Conservation (phyloP, 2,797 vertebrate genomes). For the Pangasius sanitwongsei region DNA sequence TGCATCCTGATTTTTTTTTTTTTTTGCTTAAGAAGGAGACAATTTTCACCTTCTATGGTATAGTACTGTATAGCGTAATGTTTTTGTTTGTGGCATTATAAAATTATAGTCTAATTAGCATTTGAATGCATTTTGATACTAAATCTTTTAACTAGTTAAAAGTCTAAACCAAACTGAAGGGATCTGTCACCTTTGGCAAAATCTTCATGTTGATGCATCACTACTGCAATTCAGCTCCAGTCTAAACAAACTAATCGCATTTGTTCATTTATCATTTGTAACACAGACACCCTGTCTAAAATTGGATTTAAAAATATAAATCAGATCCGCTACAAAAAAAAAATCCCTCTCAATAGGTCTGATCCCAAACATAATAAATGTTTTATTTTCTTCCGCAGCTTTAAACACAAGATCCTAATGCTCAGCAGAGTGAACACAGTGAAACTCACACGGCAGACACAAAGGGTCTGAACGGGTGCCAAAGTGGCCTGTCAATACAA, state of each 20-base stretch:
- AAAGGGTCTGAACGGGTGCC: constrained; percentile 58
- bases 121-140: neutral
- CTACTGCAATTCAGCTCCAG: neutral
- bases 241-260: neutral
- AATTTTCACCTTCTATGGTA: neutral
- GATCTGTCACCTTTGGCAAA: neutral
- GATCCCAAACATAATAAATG: neutral
- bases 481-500: constrained; percentile 67
- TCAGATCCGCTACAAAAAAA: neutral
- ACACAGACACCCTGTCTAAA: neutral
- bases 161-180: neutral
- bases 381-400: constrained; percentile 37
- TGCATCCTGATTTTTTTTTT: neutral
- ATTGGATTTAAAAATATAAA: neutral
- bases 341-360: neutral
- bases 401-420: constrained; percentile 59
- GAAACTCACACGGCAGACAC: constrained; percentile 55
- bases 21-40: neutral
- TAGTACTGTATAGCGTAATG: neutral
- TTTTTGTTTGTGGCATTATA: neutral
- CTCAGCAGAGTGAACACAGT: constrained; percentile 59
- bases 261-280: no score
- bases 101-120: neutral
- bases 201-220: neutral
- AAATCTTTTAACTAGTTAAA: neutral